phyloP scores from a whole-genome alignment of 2,113 vertebrate genomes.

The Furnarius figulus region DNA sequence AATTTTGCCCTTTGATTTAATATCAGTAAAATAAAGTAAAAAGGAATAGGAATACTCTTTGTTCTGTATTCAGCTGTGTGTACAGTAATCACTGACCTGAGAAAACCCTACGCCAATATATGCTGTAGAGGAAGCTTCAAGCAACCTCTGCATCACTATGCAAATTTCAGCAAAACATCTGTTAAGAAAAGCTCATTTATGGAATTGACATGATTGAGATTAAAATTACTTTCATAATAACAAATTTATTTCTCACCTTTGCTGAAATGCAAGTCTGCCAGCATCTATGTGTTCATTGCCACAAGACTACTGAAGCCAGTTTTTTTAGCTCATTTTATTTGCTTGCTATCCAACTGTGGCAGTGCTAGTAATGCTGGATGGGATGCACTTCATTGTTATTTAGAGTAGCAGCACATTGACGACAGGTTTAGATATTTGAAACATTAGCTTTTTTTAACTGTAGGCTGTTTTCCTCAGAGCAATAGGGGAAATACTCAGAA shows the following conservation, averaged over 20 bases:
- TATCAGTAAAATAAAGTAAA: not conserved
- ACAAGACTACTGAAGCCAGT: rapidly evolving
- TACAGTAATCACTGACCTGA: not conserved
- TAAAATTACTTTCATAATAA: not conserved
- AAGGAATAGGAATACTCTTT: not conserved
- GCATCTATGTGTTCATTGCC: not conserved
- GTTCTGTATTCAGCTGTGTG: not conserved
- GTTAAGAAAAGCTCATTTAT: not conserved
- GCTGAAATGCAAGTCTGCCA: not conserved
- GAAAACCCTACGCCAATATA: not conserved
- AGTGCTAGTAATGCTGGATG: not conserved
- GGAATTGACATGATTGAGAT: not conserved
- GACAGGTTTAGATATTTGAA: not conserved
- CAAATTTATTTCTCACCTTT: not conserved
- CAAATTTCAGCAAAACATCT: not conserved
- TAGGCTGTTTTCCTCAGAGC: not conserved
- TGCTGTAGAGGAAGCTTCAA: not conserved
- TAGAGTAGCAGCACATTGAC: not conserved
- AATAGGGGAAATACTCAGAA: not conserved
- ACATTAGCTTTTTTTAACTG: not conserved
- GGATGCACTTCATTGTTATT: rapidly evolving
- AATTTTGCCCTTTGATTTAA: not conserved
- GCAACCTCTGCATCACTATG: not conserved
- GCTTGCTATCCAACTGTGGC: not conserved
- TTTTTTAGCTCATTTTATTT: not conserved